phyloP scores from a whole-genome alignment of 2,113 vertebrate genomes.

The Colinus virginianus region DNA sequence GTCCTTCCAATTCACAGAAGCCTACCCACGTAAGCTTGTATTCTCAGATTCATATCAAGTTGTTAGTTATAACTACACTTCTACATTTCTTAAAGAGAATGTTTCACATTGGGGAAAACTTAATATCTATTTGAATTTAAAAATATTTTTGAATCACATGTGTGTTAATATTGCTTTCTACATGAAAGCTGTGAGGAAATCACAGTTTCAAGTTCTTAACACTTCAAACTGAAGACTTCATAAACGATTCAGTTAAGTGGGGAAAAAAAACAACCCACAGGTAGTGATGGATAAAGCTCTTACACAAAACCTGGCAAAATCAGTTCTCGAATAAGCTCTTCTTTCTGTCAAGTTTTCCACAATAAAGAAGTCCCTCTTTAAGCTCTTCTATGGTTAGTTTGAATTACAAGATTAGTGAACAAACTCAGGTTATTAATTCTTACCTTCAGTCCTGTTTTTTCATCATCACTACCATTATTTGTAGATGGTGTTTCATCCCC shows the following conservation, averaged over 20 bases:
- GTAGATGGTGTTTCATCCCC: conserved; percentile 97
- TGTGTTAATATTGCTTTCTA: not conserved
- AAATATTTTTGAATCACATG: not conserved
- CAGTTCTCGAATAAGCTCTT: conserved; percentile 1
- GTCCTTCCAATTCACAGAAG: conserved; percentile 32
- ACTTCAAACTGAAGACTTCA: not conserved
- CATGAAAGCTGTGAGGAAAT: conserved; percentile 26
- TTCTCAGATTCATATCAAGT: not conserved
- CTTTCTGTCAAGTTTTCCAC: conserved; percentile 45
- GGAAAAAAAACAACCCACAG: not conserved
- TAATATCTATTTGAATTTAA: not conserved
- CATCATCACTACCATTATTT: conserved; percentile 99
- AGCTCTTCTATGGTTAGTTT: conserved; percentile 30
- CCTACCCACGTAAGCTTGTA: not conserved
- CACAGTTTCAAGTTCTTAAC: not conserved
- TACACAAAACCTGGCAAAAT: conserved; percentile 5
- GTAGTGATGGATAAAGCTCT: conserved; percentile 19
- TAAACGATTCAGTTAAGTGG: conserved; percentile 14
- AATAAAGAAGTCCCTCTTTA: conserved; percentile 57
- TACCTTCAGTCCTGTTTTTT: conserved; percentile 99
- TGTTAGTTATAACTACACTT: conserved; percentile 34
- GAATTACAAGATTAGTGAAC: conserved; percentile 59
- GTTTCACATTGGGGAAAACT: conserved; percentile 68
- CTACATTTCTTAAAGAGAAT: conserved; percentile 55
- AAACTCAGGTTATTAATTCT: conserved; percentile 72